phyloP scores from a whole-genome alignment of 2,113 vertebrate genomes.

The Numida meleagris region DNA sequence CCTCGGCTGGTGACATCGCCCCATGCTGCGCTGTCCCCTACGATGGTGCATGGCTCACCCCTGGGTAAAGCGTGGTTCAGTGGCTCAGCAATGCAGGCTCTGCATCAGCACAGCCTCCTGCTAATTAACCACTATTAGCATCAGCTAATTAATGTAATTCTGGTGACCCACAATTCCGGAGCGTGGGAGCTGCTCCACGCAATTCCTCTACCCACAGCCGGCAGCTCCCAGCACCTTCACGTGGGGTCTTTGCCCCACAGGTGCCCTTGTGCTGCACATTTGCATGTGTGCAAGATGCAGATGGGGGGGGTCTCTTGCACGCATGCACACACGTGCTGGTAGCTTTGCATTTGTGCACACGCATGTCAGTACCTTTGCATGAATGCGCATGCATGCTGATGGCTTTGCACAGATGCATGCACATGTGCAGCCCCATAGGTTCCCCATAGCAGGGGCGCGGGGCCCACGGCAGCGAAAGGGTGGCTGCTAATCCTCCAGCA shows the following conservation, averaged over 20 bases:
- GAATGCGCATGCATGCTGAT: not conserved
- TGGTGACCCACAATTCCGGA: constrained; percentile 41
- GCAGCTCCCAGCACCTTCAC: not conserved
- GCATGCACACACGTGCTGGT: too few species aligned
- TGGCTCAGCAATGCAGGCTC: constrained; percentile 8
- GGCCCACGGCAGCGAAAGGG: constrained; percentile 21
- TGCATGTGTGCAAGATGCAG: not conserved
- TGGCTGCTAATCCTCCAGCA: constrained; percentile 48
- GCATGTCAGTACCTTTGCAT: not conserved
- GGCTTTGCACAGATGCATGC: not conserved
- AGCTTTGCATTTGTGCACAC: too few species aligned
- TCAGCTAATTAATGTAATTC: constrained; percentile 54
- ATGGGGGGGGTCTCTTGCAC: not conserved
- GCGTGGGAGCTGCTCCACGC: constrained; percentile 61
- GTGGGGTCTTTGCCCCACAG: not conserved
- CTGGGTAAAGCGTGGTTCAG: constrained; percentile 43
- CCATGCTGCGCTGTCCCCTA: not conserved
- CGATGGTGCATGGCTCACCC: not conserved
- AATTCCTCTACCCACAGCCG: constrained; percentile 2
- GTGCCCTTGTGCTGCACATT: not conserved
- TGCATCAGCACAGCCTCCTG: not conserved
- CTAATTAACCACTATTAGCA: constrained; percentile 55
- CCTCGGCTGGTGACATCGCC: not conserved
- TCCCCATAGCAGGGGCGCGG: not conserved
- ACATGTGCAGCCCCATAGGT: not conserved